Conservation (phyloP, 1,140 invertebrate species). For the Heliconius hermathena region DNA sequence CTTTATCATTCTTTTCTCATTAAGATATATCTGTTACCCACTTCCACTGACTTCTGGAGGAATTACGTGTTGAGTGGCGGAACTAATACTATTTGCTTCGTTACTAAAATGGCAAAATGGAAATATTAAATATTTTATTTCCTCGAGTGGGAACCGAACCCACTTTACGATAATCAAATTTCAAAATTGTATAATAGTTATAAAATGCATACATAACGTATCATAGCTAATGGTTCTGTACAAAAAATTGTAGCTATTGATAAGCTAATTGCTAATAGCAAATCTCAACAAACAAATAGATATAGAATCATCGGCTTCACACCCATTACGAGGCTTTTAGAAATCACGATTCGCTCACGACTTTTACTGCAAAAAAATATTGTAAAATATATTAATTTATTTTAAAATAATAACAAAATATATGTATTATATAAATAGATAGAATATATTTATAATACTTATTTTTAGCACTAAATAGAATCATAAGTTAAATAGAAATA, state of each 20-base stretch:
- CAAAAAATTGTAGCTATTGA: constrained; percentile 49
- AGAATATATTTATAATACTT: too few relatives aligned
- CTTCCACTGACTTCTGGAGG: too few relatives aligned
- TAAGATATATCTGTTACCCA: too few relatives aligned
- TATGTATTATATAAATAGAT: too few relatives aligned
- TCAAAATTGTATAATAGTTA: neutral
- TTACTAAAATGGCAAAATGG: too few relatives aligned
- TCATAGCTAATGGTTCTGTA: constrained; percentile 24
- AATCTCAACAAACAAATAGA: constrained; percentile 53
- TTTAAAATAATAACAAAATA: neutral
- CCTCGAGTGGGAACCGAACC: too few relatives aligned
- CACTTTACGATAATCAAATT: neutral
- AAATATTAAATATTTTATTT: too few relatives aligned
- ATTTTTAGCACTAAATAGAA: neutral
- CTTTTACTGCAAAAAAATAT: neutral
- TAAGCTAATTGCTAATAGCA: constrained; percentile 68
- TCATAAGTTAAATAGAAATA: neutral
- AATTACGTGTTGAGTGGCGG: too few relatives aligned
- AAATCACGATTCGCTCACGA: constrained; percentile 26
- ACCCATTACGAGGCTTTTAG: constrained; percentile 40
- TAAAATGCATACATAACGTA: constrained; percentile 12
- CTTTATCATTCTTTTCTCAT: too few relatives aligned
- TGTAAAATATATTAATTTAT: neutral
- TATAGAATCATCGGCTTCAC: constrained; percentile 62
- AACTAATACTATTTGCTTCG: too few relatives aligned